A percentile compares a stretch with the other conserved stretches of the same genome.
phyloP scores from a whole-genome alignment of 2,113 vertebrate genomes.

The Myiopsitta monachus region DNA sequence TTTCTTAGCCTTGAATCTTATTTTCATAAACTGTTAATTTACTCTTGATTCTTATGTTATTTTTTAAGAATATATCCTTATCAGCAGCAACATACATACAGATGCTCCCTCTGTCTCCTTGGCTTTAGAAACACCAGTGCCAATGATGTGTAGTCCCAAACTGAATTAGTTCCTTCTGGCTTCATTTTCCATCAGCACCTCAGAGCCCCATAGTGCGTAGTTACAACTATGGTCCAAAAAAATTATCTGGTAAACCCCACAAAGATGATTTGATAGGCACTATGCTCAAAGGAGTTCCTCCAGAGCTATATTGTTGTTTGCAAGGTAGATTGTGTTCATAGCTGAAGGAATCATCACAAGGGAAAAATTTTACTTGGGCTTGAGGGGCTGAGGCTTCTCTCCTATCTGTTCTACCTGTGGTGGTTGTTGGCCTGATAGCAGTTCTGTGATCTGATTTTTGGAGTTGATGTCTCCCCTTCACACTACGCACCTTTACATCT shows the following conservation, averaged over 20 bases:
- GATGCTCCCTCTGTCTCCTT: background rate
- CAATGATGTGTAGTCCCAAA: background rate
- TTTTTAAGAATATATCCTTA: background rate
- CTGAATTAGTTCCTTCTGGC: background rate
- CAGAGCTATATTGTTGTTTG: background rate
- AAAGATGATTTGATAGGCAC: background rate
- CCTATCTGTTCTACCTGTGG: background rate
- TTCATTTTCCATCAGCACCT: background rate
- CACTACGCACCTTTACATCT: background rate
- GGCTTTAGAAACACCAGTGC: background rate
- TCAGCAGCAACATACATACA: background rate
- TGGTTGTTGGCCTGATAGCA: background rate
- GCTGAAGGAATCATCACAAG: background rate
- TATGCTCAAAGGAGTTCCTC: background rate
- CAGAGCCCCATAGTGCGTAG: rapidly evolving
- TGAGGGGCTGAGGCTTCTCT: background rate
- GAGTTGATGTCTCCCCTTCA: background rate
- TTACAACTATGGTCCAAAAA: background rate
- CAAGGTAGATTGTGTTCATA: background rate
- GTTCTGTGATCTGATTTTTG: background rate
- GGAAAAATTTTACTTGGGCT: background rate
- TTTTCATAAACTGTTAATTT: background rate
- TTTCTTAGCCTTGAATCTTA: background rate
- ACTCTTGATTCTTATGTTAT: background rate
- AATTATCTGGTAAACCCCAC: background rate